A percentile compares a stretch with the other conserved stretches of the same genome.
These are phyloP conservation scores for Rhodeus uyekii DNA, from an alignment of 2,797 vertebrate genomes.

Conservation along the genomic window DNA sequence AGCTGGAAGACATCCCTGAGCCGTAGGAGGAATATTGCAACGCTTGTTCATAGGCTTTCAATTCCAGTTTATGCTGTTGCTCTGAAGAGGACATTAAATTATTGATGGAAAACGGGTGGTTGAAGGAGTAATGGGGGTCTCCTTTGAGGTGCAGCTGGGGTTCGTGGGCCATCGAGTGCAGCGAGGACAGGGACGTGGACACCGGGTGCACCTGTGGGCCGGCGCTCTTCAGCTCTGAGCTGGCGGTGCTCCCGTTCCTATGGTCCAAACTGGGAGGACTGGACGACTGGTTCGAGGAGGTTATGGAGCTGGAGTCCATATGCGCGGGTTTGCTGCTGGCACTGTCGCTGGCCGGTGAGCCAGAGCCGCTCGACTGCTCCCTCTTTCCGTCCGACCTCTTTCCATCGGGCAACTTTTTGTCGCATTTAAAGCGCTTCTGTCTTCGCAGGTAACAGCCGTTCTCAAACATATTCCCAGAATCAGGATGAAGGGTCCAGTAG, in stretches of 20 bases:
- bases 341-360: constrained; percentile 79
- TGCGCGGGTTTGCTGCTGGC: constrained; percentile 77
- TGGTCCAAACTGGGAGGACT: constrained; percentile 88
- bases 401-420: constrained; percentile 79
- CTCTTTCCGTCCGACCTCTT: constrained; percentile 82
- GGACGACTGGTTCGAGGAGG: constrained; percentile 79
- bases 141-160: constrained; percentile 92
- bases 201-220: constrained; percentile 70
- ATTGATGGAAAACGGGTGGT: constrained; percentile 99
- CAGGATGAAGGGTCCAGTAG: constrained; percentile 95
- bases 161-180: constrained; percentile 87
- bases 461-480: constrained; percentile 98
- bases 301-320: constrained; percentile 78
- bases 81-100: constrained; percentile 97
- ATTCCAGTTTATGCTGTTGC: constrained; percentile 98
- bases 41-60: constrained; percentile 95
- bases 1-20: constrained; percentile 77
- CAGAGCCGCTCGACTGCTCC: constrained; percentile 75
- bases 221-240: constrained; percentile 83
- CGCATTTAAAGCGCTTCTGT: constrained; percentile 97
- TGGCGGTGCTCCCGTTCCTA: constrained; percentile 69
- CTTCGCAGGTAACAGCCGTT: constrained; percentile 96
- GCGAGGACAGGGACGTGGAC: constrained; percentile 78
- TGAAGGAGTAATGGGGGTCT: constrained; percentile 96
- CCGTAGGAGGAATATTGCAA: constrained; percentile 91